Percentiles rank a stretch among this genome's conserved stretches.
Evolutionary conservation across 2,113 vertebrate genomes (phyloP).

Genomic region (Amazona guildingii): DNA sequence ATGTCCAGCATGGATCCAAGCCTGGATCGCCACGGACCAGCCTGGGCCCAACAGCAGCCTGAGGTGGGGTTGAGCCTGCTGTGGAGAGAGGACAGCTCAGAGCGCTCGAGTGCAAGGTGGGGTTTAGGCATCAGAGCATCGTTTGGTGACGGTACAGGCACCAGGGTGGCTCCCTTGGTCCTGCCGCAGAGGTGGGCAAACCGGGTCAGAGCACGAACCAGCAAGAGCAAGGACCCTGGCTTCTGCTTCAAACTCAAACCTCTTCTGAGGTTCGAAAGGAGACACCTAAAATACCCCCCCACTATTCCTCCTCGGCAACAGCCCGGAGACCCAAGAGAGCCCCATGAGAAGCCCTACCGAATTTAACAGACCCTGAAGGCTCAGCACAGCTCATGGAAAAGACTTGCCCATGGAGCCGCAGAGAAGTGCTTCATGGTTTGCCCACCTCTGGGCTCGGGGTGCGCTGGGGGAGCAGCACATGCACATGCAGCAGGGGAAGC

Average conservation of each 20-base stretch:
- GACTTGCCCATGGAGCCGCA: not conserved
- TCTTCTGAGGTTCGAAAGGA: constrained; percentile 5
- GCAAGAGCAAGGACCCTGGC: not conserved
- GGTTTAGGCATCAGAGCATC: not conserved
- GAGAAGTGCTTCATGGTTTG: not conserved
- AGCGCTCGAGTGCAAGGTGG: not conserved
- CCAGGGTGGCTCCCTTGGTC: not conserved
- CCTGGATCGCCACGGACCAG: not conserved
- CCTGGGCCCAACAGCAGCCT: not conserved
- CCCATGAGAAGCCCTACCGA: not conserved
- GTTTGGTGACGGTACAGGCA: not conserved
- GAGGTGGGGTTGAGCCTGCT: not conserved
- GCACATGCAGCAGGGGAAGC: constrained; percentile 64
- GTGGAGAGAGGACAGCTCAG: not conserved
- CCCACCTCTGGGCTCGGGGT: constrained; percentile 43
- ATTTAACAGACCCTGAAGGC: not conserved
- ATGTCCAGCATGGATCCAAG: not conserved
- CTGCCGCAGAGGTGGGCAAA: constrained; percentile 47
- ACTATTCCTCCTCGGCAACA: not conserved
- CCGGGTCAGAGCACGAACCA: not conserved
- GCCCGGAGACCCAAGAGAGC: not conserved
- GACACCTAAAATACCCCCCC: not conserved
- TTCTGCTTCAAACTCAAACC: constrained; percentile 15
- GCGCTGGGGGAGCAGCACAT: constrained; percentile 12
- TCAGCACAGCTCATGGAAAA: not conserved